A percentile compares a stretch with the other conserved stretches of the same genome.
phyloP scores from a whole-genome alignment of 1,140 invertebrate species.

The Pinna nobilis region DNA sequence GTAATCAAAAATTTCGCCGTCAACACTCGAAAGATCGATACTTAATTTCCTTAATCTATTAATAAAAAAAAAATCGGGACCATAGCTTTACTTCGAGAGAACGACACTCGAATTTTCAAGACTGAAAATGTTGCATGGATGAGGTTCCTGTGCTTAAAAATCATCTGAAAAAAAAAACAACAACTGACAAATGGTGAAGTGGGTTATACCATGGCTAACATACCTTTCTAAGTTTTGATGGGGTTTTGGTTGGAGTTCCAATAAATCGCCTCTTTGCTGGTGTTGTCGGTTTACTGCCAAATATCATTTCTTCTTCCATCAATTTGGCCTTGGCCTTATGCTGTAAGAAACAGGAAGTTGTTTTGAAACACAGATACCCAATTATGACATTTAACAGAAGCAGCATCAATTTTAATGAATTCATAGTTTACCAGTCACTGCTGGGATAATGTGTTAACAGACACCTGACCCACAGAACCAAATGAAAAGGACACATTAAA shows the following conservation, averaged over 20 bases:
- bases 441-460: too few species aligned
- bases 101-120: background rate
- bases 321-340: conserved; percentile 62
- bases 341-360: conserved; percentile 51
- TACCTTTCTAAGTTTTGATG: conserved; percentile 69
- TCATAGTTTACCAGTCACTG: too few species aligned
- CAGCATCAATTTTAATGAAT: too few species aligned
- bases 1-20: too few species aligned
- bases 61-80: too few species aligned
- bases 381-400: too few species aligned
- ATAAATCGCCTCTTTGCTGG: conserved; percentile 62
- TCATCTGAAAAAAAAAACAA: background rate
- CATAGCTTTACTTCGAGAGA: background rate
- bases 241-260: conserved; percentile 66
- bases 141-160: background rate
- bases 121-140: background rate
- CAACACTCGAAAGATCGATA: too few species aligned
- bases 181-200: background rate
- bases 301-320: conserved; percentile 71
- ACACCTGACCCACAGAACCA: too few species aligned
- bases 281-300: conserved; percentile 69
- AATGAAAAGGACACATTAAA: too few species aligned
- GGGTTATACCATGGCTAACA: too few species aligned
- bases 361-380: too few species aligned
- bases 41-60: too few species aligned